Evolutionary conservation across 2,888 invertebrate genomes (phyloP).

Genomic region (Drosophila putrida): DNA sequence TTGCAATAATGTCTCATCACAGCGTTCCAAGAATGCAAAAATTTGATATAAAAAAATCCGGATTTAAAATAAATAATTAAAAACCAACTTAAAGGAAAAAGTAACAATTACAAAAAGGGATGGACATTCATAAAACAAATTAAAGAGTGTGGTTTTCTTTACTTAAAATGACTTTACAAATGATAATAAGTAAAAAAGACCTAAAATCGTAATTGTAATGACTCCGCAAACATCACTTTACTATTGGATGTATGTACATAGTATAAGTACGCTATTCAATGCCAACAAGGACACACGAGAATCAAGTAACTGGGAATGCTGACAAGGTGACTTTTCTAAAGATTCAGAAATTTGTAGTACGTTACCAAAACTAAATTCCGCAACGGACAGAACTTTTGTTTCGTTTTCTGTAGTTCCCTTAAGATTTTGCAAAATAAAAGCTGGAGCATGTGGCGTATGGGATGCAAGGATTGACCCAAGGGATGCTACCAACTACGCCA

Average conservation of each 20-base stretch:
- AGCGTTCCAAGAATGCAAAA: not conserved
- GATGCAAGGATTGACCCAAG: slow-evolving; percentile 28
- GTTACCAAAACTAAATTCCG: not conserved
- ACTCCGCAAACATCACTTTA: no score
- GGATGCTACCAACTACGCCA: slow-evolving; percentile 11
- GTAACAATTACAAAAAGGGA: no score
- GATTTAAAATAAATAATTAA: no score
- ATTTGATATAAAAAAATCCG: no score
- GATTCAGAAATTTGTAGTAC: not conserved
- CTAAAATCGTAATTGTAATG: no score
- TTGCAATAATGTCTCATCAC: not conserved
- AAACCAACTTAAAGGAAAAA: no score
- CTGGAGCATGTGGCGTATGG: slow-evolving; percentile 29
- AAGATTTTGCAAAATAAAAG: slow-evolving; percentile 22
- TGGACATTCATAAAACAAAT: no score
- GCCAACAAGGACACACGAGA: not conserved
- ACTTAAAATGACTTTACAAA: no score
- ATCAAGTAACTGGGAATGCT: not conserved
- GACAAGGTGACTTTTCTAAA: not conserved
- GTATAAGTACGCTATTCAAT: not conserved
- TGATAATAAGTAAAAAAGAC: no score
- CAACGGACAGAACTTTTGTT: not conserved
- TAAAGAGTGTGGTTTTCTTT: no score
- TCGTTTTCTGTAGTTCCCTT: not conserved
- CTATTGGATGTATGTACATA: no score